A percentile compares a stretch with the other conserved stretches of the same genome.
These are phyloP conservation scores for Heliopora coerulea DNA, from an alignment of 92 coral and sea anemone genomes.

Conservation along the genomic window DNA sequence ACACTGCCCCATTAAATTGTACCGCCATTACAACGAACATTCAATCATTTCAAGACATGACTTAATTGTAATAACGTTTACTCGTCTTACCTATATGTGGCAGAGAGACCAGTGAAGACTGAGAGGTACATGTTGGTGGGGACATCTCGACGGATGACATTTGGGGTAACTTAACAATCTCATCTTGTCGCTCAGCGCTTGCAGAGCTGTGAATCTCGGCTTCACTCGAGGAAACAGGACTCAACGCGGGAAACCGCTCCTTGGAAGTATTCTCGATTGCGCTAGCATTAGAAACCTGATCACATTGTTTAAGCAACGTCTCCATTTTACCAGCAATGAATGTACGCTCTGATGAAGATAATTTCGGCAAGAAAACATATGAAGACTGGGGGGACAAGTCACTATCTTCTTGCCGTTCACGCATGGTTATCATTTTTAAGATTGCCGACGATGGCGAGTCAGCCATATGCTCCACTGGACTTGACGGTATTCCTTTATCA, in stretches of 20 bases:
- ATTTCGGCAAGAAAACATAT: slow-evolving; percentile 79
- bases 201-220: neutral
- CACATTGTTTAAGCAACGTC: neutral
- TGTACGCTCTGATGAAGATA: slow-evolving; percentile 62
- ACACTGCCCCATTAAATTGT: too few species aligned
- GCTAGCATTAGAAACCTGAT: neutral
- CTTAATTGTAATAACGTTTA: neutral
- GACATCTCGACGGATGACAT: slow-evolving; percentile 15
- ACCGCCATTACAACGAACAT: too few species aligned
- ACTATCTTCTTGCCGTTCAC: slow-evolving; percentile 42
- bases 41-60: too few species aligned
- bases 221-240: slow-evolving; percentile 7
- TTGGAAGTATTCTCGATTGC: slow-evolving; percentile 3
- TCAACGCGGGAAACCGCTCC: slow-evolving; percentile 1
- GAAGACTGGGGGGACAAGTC: slow-evolving; percentile 73
- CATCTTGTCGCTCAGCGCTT: slow-evolving; percentile 1
- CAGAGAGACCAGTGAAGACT: slow-evolving; percentile 19
- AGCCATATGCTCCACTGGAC: neutral
- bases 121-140: slow-evolving; percentile 19
- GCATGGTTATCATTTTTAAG: slow-evolving; percentile 34
- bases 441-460: slow-evolving; percentile 36
- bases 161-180: slow-evolving; percentile 21
- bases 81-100: slow-evolving; percentile 24
- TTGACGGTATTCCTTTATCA: neutral
- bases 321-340: slow-evolving; percentile 15